A percentile compares a stretch with the other conserved stretches of the same genome.
Evolutionary conservation across 2,797 vertebrate genomes (phyloP).

Genomic region (Syndactyla subalaris): DNA sequence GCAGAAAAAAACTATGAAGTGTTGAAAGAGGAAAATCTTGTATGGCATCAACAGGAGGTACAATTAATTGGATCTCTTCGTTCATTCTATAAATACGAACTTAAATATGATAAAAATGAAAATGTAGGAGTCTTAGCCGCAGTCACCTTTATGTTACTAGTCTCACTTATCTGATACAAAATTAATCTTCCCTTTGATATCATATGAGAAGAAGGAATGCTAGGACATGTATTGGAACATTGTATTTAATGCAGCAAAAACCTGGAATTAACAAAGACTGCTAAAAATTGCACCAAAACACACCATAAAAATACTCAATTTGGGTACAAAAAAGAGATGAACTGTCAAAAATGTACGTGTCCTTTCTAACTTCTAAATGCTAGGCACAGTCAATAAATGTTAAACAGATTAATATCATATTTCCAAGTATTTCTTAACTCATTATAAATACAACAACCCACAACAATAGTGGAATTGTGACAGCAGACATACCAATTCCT

Average conservation of each 20-base stretch:
- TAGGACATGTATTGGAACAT: not conserved
- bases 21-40: slow-evolving; percentile 41
- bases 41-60: slow-evolving; percentile 55
- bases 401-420: not conserved
- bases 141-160: slow-evolving; percentile 39
- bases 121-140: slow-evolving; percentile 38
- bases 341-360: not conserved
- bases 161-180: slow-evolving; percentile 42
- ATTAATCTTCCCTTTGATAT: slow-evolving; percentile 34
- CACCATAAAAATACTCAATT: not conserved
- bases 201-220: slow-evolving; percentile 13
- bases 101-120: slow-evolving; percentile 42
- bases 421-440: not conserved
- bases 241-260: slow-evolving; percentile 11
- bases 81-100: slow-evolving; percentile 53
- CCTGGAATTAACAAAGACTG: not conserved
- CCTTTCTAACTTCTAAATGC: not conserved
- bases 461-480: not conserved
- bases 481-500: not conserved
- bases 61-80: slow-evolving; percentile 60
- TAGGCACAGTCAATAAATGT: not conserved
- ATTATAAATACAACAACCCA: not conserved
- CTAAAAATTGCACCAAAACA: slow-evolving; percentile 28
- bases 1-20: not conserved
- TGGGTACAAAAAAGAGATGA: not conserved